Conservation (phyloP, 1,140 invertebrate genomes). For the Nixonia krombeini region DNA sequence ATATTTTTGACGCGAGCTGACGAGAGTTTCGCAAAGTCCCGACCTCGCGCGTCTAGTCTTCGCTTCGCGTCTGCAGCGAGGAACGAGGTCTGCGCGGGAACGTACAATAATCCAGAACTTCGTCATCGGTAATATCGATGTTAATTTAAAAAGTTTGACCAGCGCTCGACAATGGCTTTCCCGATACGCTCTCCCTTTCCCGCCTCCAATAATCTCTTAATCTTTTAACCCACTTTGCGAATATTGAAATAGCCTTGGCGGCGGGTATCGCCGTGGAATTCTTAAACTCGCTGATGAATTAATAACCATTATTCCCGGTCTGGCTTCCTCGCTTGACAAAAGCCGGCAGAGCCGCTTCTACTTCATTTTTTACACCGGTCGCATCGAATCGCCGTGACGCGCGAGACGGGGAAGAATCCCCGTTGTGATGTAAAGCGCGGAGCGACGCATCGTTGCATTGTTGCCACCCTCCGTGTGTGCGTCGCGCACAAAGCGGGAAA, state of each 20-base stretch:
- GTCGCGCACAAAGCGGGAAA: conserved; percentile 27
- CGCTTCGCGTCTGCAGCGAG: no score
- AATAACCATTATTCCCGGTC: no score
- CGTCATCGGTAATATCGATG: not conserved
- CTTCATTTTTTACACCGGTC: not conserved
- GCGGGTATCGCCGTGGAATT: not conserved
- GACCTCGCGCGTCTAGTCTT: no score
- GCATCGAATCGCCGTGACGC: conserved; percentile 15
- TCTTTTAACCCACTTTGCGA: not conserved
- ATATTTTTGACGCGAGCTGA: no score
- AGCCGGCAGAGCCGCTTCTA: no score
- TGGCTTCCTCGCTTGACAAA: no score
- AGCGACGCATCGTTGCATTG: conserved; percentile 46
- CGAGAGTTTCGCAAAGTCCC: no score
- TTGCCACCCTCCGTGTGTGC: conserved; percentile 46
- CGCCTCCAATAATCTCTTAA: no score
- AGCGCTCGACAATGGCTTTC: not conserved
- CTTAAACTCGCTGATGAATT: not conserved
- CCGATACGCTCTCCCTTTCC: no score
- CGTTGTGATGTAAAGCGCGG: conserved; percentile 55
- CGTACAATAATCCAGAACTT: not conserved
- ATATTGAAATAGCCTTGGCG: not conserved
- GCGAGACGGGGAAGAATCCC: conserved; percentile 9
- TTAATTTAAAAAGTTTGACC: not conserved
- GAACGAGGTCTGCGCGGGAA: no score